Base-by-base conservation (phyloP, 2,797 vertebrate genomes). In the Choloepus didactylus region DNA sequence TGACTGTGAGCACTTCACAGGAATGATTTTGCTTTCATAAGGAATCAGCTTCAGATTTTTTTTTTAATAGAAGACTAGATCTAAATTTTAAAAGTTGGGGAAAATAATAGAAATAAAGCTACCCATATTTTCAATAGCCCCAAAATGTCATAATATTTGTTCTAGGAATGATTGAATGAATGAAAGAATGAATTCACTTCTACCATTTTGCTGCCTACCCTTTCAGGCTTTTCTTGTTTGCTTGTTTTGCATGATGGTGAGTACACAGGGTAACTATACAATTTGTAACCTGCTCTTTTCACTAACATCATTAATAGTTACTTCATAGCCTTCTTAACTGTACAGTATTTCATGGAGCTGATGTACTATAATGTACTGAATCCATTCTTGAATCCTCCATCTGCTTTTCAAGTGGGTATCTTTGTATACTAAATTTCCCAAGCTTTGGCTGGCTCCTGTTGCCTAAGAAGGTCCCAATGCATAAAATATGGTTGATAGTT, bases 81-180 rank as follows among this genome's bases (percentile, higher is more conserved):
- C 18, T 69, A 66, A 64, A 96, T 82, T 83, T 85, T 66, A 84
- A 97, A 82, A 44, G 19, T 54, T 51, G 19, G 8, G 12, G 69
- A 59, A 49, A 2, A 54, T 27, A 87, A 79, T 1, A 88, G 44
- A 81, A 67, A 72, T n/a, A 56, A 96, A 94, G 19, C 5, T n/a
- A 81, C 25, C 19, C 35, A 21, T 21, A 49, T 51, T 87, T 82
- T 81, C 76, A 41, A 1, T 16, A n/a, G 60, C n/a, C 35, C 29
- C 15, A 4, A 44, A 51, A 51, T 16, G 51, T 46, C 77, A 49
- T 0, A 15, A 1, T 38, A 51, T 77, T 38, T 91, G 51, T 25
- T n/a, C 6, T 6, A 3, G 19, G 80, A 91, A n/a, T 8, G 59
- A 64, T 0, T 4, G 18, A 75, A 54, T 12, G 35, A 83, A 35